Conservation (phyloP, 2,888 invertebrate genomes). For the Hedya salicella region DNA sequence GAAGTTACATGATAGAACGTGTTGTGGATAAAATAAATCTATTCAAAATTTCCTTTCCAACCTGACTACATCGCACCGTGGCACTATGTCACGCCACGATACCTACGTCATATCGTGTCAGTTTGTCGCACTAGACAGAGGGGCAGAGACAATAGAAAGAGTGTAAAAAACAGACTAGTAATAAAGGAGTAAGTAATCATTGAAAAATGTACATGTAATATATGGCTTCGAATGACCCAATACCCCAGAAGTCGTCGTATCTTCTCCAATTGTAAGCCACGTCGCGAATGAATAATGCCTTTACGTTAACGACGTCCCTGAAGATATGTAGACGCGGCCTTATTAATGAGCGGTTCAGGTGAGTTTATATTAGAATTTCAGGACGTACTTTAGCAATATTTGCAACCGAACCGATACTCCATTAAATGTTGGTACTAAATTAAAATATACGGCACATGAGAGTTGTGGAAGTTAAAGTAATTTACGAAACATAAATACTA, state of each 20-base stretch:
- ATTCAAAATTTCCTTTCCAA: too few relatives aligned
- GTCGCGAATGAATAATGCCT: constrained; percentile 63
- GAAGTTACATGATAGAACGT: too few relatives aligned
- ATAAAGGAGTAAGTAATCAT: too few relatives aligned
- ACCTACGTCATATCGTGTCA: too few relatives aligned
- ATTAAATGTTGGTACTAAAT: neutral
- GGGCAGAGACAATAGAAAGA: too few relatives aligned
- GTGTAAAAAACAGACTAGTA: too few relatives aligned
- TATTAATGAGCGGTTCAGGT: constrained; percentile 31
- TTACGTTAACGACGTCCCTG: constrained; percentile 58
- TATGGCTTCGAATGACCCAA: neutral
- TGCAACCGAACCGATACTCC: neutral
- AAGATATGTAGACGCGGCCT: constrained; percentile 29
- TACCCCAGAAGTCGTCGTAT: neutral
- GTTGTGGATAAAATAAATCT: too few relatives aligned
- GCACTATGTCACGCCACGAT: too few relatives aligned
- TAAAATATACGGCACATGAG: neutral
- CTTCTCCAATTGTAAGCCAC: constrained; percentile 56
- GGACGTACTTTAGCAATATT: neutral
- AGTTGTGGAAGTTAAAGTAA: neutral
- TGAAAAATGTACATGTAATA: neutral
- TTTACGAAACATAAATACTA: too few relatives aligned
- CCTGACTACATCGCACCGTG: too few relatives aligned
- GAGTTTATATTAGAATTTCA: constrained; percentile 14
- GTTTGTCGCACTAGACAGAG: too few relatives aligned